A percentile compares a stretch with the other conserved stretches of the same genome.
phyloP scores from a whole-genome alignment of 1,140 invertebrate species.

The Psilanteris sp. region DNA sequence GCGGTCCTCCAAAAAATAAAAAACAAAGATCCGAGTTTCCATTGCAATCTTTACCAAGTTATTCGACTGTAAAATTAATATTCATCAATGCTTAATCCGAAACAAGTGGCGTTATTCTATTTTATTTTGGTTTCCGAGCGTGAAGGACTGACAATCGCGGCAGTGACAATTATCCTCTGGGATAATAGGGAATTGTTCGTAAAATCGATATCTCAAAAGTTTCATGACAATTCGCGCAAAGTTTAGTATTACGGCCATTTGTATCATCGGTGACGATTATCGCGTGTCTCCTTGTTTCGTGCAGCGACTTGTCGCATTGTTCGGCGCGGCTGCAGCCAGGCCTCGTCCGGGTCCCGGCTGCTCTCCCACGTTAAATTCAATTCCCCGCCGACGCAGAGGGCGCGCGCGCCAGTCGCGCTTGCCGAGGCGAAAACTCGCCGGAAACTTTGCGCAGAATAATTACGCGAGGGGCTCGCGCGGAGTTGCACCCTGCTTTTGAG shows the following conservation, averaged over 20 bases:
- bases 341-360: constrained; percentile 5
- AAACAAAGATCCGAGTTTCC: no score
- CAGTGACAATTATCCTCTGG: constrained; percentile 30
- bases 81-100: constrained; percentile 11
- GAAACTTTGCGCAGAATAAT: constrained; percentile 59
- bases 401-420: constrained; percentile 33
- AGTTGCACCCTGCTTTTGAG: constrained; percentile 33
- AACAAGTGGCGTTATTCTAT: constrained; percentile 22
- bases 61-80: constrained; percentile 21
- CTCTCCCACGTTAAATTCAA: constrained; percentile 51
- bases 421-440: constrained; percentile 50
- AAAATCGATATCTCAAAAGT: constrained; percentile 49
- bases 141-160: constrained; percentile 18
- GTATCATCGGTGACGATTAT: constrained; percentile 56
- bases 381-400: constrained; percentile 25
- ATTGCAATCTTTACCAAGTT: neutral
- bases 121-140: constrained; percentile 17
- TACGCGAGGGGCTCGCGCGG: constrained; percentile 42
- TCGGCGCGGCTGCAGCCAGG: constrained; percentile 4
- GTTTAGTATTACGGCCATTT: constrained; percentile 51
- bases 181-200: constrained; percentile 38
- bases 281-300: constrained; percentile 41
- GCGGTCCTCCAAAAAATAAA: no score
- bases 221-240: constrained; percentile 47
- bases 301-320: constrained; percentile 53